Evolutionary conservation across 2,113 vertebrate species (phyloP).

Genomic region (Pelecanus crispus): DNA sequence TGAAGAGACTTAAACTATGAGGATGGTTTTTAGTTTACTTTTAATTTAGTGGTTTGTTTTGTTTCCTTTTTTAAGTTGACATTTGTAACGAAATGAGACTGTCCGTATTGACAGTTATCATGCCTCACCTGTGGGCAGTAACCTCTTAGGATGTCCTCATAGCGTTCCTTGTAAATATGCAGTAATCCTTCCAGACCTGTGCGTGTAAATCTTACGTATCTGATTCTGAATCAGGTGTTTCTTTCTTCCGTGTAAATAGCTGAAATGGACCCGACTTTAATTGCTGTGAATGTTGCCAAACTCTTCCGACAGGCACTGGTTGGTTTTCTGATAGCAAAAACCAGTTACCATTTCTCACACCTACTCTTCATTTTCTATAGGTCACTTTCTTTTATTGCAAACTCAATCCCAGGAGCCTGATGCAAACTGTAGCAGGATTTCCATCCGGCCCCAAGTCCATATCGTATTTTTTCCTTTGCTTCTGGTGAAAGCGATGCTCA

Average conservation of each 20-base stretch:
- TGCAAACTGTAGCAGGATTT: neutral
- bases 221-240: neutral
- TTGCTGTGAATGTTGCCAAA: neutral
- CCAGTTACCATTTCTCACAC: neutral
- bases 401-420: rapidly evolving
- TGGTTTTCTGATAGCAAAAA: neutral
- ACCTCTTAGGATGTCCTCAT: neutral
- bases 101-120: rapidly evolving
- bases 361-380: neutral
- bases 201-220: rapidly evolving
- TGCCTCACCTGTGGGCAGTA: neutral
- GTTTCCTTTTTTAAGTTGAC: neutral
- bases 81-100: neutral
- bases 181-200: neutral
- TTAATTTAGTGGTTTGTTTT: neutral
- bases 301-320: neutral
- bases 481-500: neutral
- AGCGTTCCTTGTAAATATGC: neutral
- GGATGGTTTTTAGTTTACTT: neutral
- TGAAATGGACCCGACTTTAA: neutral
- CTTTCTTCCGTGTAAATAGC: neutral
- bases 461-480: neutral
- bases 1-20: neutral
- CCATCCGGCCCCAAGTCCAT: neutral
- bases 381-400: neutral